Percentiles rank a stretch among this genome's conserved stretches.
Conservation (phyloP, 2,113 vertebrate genomes). For the Chlamydotis undulata region DNA sequence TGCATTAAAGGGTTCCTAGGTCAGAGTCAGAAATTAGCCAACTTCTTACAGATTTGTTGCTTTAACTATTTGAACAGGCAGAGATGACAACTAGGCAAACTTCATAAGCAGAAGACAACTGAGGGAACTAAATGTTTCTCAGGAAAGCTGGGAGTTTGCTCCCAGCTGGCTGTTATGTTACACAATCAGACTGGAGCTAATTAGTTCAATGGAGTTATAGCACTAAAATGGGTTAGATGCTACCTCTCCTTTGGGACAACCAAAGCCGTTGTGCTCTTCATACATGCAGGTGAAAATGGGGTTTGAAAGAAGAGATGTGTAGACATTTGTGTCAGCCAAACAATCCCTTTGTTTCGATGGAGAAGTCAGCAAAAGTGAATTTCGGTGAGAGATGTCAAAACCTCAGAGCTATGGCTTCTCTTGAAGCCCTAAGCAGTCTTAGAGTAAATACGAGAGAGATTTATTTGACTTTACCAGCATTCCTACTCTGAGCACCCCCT, state of each 20-base stretch:
- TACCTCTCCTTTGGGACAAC: background rate
- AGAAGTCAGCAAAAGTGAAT: background rate
- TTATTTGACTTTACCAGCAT: background rate
- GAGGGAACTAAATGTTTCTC: background rate
- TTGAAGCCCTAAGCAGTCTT: fast-evolving
- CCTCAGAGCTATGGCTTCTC: background rate
- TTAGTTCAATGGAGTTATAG: background rate
- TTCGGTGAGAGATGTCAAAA: background rate
- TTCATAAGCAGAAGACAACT: background rate
- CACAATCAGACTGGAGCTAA: background rate
- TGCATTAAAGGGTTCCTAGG: background rate
- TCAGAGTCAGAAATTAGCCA: background rate
- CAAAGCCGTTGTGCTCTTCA: background rate
- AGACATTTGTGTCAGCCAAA: background rate
- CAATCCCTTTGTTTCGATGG: background rate
- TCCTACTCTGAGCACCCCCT: background rate
- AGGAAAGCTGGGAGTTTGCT: background rate
- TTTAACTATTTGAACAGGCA: background rate
- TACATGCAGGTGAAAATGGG: background rate
- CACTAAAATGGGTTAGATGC: background rate
- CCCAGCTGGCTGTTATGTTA: background rate
- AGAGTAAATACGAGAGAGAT: fast-evolving
- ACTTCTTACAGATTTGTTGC: background rate
- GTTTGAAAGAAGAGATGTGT: background rate
- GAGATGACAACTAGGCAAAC: background rate